Evolutionary conservation across 2,113 vertebrate genomes (phyloP), one percentile per base, ranked within the genome.

Genomic region (Cryptotis parvus): DNA sequence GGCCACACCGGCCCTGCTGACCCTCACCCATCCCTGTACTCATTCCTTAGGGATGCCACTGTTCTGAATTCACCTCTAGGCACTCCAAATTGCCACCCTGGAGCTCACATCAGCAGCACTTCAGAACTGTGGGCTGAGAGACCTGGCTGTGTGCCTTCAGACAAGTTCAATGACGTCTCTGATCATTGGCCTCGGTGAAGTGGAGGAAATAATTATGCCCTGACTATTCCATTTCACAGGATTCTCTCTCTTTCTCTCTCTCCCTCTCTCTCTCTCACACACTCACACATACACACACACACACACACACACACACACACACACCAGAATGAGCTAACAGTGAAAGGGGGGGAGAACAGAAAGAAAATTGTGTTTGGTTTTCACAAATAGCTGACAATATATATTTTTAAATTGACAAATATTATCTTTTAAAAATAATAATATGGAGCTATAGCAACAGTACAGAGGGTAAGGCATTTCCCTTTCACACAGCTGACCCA

Each of bases 281-380:
- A 55, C 5, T 37, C 37, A 27, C 58, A 72, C 45, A 86, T 78
- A 72, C 37, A 31, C 26, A 66, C 24, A 88, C 37, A 31, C 10
- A 87, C 41, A 55, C 27, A 74, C 73, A 15, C 9, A 3, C 70
- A 45, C 2, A 7, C 24, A 75, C 35, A 66, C 0, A 14, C 45
- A 49, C 45, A 49, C 45, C 5, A 9, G 15, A 65, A 90, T 88
- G 85, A 52, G 29, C 68, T 88, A 93, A 82, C 12, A 61, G 61
- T 22, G 29, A 10, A 58, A 89, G 20, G 20, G 24, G 92, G 33
- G 11, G 24, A 83, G 37, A 66, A 31, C 33, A 76, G 52, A n/a
- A 27, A 68, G 9, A 26, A 73, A 68, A 69, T 20, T 58, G n/a
- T 79, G 33, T 61, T 87, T 75, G 31, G 37, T 70, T 20, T 20